Percentiles rank a stretch among this genome's conserved stretches.
Evolutionary conservation across 2,797 vertebrate genomes (phyloP).

Genomic region (Phrynocephalus guinanensis): DNA sequence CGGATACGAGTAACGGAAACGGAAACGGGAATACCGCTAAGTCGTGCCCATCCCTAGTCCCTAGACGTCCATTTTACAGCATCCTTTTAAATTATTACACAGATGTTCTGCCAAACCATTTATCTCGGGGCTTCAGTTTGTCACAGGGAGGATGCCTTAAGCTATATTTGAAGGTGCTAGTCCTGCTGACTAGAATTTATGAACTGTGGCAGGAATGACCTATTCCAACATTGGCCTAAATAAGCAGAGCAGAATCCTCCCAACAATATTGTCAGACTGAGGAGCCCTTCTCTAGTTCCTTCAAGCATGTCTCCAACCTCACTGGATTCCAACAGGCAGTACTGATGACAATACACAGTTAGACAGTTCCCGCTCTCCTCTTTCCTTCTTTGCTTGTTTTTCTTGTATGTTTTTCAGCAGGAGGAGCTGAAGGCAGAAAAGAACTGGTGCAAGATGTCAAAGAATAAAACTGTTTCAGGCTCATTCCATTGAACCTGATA

Average conservation of each 20-base stretch:
- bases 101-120: conserved; percentile 38
- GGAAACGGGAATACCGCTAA: too few species aligned
- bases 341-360: conserved; percentile 5
- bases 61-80: conserved; percentile 21
- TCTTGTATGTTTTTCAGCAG: background rate
- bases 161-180: conserved; percentile 39
- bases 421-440: conserved; percentile 16
- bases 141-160: conserved; percentile 44
- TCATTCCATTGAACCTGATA: background rate
- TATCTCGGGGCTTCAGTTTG: conserved; percentile 34
- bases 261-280: conserved; percentile 24
- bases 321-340: conserved; percentile 40
- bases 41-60: too few species aligned
- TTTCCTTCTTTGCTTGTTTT: background rate
- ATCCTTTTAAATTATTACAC: conserved; percentile 10
- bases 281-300: background rate
- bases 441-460: conserved; percentile 10
- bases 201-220: conserved; percentile 53
- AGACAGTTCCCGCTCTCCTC: background rate
- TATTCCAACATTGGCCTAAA: conserved; percentile 47
- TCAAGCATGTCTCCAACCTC: conserved; percentile 41
- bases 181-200: conserved; percentile 55
- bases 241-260: conserved; percentile 49
- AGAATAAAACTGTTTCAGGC: background rate
- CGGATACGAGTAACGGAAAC: too few species aligned